Evolutionary conservation across 2,113 vertebrate genomes (phyloP).

Genomic region (Oreochromis aureus): DNA sequence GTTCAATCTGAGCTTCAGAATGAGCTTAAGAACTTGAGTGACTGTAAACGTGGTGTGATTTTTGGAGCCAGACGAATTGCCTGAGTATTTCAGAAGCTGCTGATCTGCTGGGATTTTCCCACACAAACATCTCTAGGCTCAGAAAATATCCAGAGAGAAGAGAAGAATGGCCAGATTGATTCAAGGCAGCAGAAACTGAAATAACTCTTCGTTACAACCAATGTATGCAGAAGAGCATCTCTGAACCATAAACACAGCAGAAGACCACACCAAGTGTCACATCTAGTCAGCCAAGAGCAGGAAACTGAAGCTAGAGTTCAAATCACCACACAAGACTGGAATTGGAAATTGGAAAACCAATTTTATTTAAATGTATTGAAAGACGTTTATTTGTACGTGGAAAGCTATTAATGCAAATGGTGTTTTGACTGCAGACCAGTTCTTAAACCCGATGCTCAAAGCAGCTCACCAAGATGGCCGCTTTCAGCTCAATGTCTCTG

Average conservation of each 20-base stretch:
- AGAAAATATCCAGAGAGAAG: not conserved
- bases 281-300: not conserved
- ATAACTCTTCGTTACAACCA: fast-evolving
- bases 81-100: not conserved
- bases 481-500: constrained; percentile 65
- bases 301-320: not conserved
- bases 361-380: not conserved
- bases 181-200: not conserved
- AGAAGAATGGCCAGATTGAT: not conserved
- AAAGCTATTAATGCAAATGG: not conserved
- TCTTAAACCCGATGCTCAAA: constrained; percentile 68
- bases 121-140: fast-evolving
- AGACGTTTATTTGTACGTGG: not conserved
- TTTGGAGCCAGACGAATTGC: not conserved
- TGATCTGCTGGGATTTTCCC: not conserved
- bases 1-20: not conserved
- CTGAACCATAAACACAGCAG: not conserved
- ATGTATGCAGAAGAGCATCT: fast-evolving
- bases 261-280: not conserved
- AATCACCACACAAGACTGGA: fast-evolving
- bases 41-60: fast-evolving
- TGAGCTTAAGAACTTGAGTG: not conserved
- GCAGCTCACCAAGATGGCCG: constrained; percentile 74
- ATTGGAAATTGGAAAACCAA: not conserved
- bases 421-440: constrained; percentile 60